phyloP scores from a whole-genome alignment of 30 jellyfish, hydroid and myxozoan genomes.

The Cassiopea xamachana region DNA sequence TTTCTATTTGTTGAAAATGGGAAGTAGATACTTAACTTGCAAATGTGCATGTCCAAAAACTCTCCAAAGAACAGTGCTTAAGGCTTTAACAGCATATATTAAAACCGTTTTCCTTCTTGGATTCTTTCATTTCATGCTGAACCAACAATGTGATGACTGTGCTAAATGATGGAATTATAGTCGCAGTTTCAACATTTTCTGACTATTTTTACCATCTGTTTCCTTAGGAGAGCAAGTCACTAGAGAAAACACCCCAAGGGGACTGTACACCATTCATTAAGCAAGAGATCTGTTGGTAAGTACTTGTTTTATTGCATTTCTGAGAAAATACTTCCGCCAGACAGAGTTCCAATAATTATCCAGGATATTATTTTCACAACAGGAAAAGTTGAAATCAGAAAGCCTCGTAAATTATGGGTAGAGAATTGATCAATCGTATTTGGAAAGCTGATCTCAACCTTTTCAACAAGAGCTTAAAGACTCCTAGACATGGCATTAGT shows the following conservation, averaged over 20 bases:
- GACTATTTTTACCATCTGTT: not conserved
- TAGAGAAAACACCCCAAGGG: not conserved
- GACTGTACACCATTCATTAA: not conserved
- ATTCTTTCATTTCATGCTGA: not conserved
- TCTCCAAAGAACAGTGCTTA: not conserved
- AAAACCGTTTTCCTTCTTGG: not conserved
- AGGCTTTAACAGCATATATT: not conserved
- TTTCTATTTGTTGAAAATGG: not conserved
- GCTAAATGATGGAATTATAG: not conserved
- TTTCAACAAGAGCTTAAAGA: no score
- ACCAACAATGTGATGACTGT: not conserved
- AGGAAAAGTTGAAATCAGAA: no score
- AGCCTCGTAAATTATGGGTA: no score
- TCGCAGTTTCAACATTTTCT: not conserved
- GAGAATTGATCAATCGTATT: no score
- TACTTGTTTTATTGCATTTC: not conserved
- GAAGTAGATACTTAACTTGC: not conserved
- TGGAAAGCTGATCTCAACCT: no score
- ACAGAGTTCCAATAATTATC: no score
- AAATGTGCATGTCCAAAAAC: not conserved
- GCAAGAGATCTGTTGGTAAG: no score
- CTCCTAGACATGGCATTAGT: no score
- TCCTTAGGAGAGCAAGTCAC: not conserved
- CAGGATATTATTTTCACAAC: no score
- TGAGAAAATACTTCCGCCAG: no score